Percentiles rank a stretch among this genome's conserved stretches.
phyloP scores from a whole-genome alignment of 2,113 vertebrate species.

The Rhabdornis inornatus region DNA sequence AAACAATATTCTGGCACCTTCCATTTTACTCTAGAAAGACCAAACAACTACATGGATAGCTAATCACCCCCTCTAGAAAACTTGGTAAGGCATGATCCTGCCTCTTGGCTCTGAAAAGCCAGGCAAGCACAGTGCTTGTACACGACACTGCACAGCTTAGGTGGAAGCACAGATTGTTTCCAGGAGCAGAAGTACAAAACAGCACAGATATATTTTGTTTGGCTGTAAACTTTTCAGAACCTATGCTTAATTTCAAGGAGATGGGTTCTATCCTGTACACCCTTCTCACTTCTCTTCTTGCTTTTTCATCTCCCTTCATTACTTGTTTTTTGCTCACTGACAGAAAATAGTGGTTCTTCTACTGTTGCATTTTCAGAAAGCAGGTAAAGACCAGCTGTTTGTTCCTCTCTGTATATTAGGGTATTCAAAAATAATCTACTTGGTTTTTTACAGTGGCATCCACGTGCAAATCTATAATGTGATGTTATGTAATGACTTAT shows the following conservation, averaged over 20 bases:
- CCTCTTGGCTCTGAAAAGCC: background rate
- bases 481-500: background rate
- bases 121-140: background rate
- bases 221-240: background rate
- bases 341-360: background rate
- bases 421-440: background rate
- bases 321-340: background rate
- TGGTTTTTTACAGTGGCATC: background rate
- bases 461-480: background rate
- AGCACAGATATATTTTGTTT: background rate
- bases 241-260: background rate
- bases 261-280: background rate
- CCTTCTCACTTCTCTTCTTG: background rate
- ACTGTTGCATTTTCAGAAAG: background rate
- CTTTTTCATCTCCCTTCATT: background rate
- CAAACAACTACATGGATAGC: background rate
- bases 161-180: background rate
- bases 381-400: background rate
- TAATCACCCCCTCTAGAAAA: background rate
- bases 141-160: fast-evolving
- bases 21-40: background rate
- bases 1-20: background rate
- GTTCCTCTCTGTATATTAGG: background rate
- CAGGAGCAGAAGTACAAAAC: background rate
- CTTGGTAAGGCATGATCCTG: background rate